phyloP scores from a whole-genome alignment of 2,797 vertebrate genomes.

The Tiaroga cobitis region DNA sequence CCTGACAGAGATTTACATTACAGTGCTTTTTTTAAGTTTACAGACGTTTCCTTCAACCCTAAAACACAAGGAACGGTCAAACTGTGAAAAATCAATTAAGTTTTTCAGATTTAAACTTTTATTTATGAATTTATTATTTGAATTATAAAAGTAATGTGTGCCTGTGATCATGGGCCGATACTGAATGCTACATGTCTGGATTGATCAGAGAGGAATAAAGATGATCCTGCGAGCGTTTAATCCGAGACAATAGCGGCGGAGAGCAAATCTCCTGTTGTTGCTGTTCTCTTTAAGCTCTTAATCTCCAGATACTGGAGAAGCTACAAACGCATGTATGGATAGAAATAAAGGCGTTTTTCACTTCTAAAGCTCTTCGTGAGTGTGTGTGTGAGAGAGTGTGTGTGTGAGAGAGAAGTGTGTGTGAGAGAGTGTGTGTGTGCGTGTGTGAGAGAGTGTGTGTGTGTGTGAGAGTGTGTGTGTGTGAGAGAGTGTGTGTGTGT shows the following conservation, averaged over 20 bases:
- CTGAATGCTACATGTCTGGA: background rate
- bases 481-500: too few relatives aligned
- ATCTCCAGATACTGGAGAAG: slow-evolving; percentile 30
- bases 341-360: background rate
- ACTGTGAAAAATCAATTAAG: too few relatives aligned
- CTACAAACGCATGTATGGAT: background rate
- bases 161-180: background rate
- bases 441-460: accelerated
- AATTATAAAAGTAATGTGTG: background rate
- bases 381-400: background rate
- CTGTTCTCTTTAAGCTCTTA: slow-evolving; percentile 53
- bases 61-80: too few relatives aligned
- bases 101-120: too few relatives aligned
- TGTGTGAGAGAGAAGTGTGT: too few relatives aligned
- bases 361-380: background rate
- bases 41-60: too few relatives aligned
- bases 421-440: too few relatives aligned
- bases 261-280: slow-evolving; percentile 30
- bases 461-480: too few relatives aligned
- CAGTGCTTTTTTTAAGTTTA: too few relatives aligned
- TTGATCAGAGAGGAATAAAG: slow-evolving; percentile 5
- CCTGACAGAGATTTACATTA: too few relatives aligned
- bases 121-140: background rate
- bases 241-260: slow-evolving; percentile 26
- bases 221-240: slow-evolving; percentile 22